Evolutionary conservation across 2,113 vertebrate species (phyloP), one percentile per base, ranked within the genome.

Genomic region (Chamaetylas fuelleborni): DNA sequence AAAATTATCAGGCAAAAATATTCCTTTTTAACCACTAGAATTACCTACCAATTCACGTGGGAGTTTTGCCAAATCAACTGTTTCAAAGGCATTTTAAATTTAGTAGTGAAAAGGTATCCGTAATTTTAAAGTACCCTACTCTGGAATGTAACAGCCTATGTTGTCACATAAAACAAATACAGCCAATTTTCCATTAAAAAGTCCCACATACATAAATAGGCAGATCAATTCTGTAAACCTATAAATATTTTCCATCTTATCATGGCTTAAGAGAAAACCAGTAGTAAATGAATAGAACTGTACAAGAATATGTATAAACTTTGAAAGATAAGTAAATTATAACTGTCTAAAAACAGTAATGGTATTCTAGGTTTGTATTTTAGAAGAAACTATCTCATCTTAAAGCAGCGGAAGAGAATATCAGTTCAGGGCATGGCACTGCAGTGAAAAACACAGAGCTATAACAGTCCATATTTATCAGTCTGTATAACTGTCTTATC

Each of bases 361-460:
- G 22, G 8, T 73, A 31, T 45, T 89, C 28, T 31, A 66, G 12
- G 11, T 69, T 60, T 84, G 28, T 66, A 40, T 62, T 93, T 90
- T 66, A 84, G 56, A 61, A 70, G 31, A 23, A 67, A 14, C 11
- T 34, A 10, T 38, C 15, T 50, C 26, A 31, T 60, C 9, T 62
- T 91, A 64, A n/a, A 86, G 48, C 43, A 69, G 14, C 45, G 23
- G 45, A 77, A 82, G 20, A 47, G 12, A 60, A 28, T 56, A 77
- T 31, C 0, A 0, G 20, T 47, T 58, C n/a, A 36, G 28, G 26
- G 20, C 34, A 65, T 70, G 33, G 6, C 15, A 69, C 17, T 82
- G 33, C 40, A 62, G 31, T 74, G 24, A 88, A 81, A 88, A 92
- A 61, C 13, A 74, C 1, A 50, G 38, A 20, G 12, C 66, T 94